Conservation (phyloP, 2,888 invertebrate genomes). For the Osedax fenrisi region DNA sequence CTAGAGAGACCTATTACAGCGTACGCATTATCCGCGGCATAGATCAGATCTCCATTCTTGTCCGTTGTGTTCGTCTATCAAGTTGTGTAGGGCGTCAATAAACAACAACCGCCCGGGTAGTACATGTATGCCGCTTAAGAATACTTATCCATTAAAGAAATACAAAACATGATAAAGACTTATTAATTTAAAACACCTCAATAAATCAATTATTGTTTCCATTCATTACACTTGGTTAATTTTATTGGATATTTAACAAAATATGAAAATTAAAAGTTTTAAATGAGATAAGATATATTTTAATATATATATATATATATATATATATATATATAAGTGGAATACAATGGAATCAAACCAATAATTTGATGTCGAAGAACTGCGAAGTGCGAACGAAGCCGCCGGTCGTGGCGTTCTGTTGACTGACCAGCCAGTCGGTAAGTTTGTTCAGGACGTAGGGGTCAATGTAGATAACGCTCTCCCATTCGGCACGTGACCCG, state of each 20-base stretch:
- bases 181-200: too few species aligned
- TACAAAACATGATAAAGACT: too few species aligned
- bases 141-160: too few species aligned
- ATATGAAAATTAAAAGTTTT: too few species aligned
- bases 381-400: slow-evolving; percentile 65
- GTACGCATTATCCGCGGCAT: slow-evolving; percentile 77
- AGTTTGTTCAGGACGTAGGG: slow-evolving; percentile 79
- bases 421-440: slow-evolving; percentile 70
- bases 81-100: too few species aligned
- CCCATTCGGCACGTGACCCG: slow-evolving; percentile 62
- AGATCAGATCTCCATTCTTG: slow-evolving; percentile 4
- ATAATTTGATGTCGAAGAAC: slow-evolving; percentile 34
- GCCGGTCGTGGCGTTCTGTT: slow-evolving; percentile 67
- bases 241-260: too few species aligned
- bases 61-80: slow-evolving; percentile 21
- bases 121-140: too few species aligned
- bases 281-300: slow-evolving; percentile 64
- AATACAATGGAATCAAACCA: slow-evolving; percentile 28
- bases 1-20: slow-evolving; percentile 67
- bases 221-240: too few species aligned
- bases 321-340: not conserved
- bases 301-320: not conserved
- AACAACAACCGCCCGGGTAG: not conserved
- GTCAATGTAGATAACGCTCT: slow-evolving; percentile 69
- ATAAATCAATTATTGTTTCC: too few species aligned